Percentiles rank a stretch among this genome's conserved stretches.
Conservation (phyloP, 1,140 invertebrate species). For the Platyscapa corneri region DNA sequence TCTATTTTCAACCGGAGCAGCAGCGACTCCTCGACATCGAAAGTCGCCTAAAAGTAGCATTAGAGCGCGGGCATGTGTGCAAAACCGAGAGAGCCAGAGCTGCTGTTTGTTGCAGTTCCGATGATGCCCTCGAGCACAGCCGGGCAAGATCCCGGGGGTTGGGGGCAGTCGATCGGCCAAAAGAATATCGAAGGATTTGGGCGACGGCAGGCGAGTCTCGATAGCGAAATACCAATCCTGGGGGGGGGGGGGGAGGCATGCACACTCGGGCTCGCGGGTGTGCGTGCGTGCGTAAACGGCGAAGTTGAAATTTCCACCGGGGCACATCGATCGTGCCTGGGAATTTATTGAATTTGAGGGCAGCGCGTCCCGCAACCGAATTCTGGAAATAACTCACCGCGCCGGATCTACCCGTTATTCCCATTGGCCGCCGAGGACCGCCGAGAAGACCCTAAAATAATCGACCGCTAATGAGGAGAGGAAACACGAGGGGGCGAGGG, state of each 20-base stretch:
- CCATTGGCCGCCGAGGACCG: too few species aligned
- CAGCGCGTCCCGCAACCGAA: neutral
- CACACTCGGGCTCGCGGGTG: neutral
- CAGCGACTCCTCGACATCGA: too few species aligned
- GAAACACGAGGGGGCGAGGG: too few species aligned
- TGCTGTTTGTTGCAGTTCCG: neutral
- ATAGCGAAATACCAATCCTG: constrained; percentile 30
- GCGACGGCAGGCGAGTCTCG: neutral
- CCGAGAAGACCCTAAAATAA: too few species aligned
- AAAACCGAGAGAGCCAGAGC: too few species aligned
- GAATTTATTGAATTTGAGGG: constrained; percentile 36
- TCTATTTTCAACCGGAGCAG: too few species aligned
- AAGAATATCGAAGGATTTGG: constrained; percentile 21
- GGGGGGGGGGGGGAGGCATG: neutral
- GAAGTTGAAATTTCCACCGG: neutral
- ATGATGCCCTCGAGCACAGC: neutral
- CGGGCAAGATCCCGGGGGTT: too few species aligned
- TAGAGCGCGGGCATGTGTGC: too few species aligned
- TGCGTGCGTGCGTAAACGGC: neutral
- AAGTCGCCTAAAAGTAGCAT: too few species aligned
- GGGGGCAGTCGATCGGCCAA: constrained; percentile 10
- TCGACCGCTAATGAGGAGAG: too few species aligned
- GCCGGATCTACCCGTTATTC: neutral
- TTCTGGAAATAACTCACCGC: neutral
- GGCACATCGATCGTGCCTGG: constrained; percentile 30